Evolutionary conservation across 2,888 invertebrate species (phyloP).

Genomic region (Drosophila paranaensis): DNA sequence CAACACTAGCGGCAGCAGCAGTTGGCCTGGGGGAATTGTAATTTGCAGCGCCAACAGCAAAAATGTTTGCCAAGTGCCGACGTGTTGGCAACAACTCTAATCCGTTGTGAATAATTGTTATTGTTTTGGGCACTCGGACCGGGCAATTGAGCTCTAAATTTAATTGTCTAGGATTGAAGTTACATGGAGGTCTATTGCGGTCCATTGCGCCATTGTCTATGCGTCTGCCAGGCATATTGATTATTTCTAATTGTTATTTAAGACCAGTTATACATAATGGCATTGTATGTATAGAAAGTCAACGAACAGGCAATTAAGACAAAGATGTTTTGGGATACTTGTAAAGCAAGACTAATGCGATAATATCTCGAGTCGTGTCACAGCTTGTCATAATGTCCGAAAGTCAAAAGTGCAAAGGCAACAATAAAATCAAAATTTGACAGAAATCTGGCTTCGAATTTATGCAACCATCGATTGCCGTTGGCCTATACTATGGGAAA

Average conservation of each 20-base stretch:
- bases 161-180: conserved; percentile 50
- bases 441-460: not conserved
- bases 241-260: conserved; percentile 63
- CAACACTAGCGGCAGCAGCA: conserved; percentile 22
- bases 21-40: conserved; percentile 71
- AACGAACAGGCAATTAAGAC: not conserved
- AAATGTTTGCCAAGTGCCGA: conserved; percentile 71
- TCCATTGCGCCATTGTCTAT: not conserved
- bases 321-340: not conserved
- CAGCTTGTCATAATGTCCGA: conserved; percentile 62
- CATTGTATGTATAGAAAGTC: not conserved
- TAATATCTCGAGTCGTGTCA: conserved; percentile 26
- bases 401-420: conserved; percentile 47
- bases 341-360: conserved; percentile 16
- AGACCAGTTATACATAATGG: conserved; percentile 23
- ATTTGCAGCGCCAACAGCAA: conserved; percentile 61
- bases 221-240: conserved; percentile 45
- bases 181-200: conserved; percentile 15
- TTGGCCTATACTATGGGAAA: too few species aligned
- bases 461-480: not conserved
- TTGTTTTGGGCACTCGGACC: conserved; percentile 60
- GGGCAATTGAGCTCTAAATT: conserved; percentile 47
- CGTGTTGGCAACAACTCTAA: conserved; percentile 72
- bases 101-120: conserved; percentile 80
- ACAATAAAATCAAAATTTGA: conserved; percentile 43